Conservation (phyloP, 2,888 invertebrate species). For the Dicyrtomina minuta region DNA sequence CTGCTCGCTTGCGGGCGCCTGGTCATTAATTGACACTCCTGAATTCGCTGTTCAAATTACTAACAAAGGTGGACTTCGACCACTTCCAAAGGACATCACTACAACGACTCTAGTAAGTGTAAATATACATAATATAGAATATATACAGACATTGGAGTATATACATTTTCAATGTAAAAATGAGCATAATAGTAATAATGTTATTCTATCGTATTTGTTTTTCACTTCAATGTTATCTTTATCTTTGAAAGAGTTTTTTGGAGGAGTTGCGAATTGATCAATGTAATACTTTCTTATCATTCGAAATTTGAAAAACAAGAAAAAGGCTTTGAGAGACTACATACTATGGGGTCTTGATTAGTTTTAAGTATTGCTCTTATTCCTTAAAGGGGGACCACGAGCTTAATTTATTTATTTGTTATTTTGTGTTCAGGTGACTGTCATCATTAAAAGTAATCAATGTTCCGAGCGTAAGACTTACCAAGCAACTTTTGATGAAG, state of each 20-base stretch:
- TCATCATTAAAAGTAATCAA: conserved; percentile 52
- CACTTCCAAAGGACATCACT: conserved; percentile 52
- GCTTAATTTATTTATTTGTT: no score
- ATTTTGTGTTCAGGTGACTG: conserved; percentile 53
- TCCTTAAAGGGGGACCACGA: no score
- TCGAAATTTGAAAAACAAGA: no score
- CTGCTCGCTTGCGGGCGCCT: conserved; percentile 52
- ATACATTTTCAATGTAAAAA: neutral
- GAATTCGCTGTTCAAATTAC: conserved; percentile 53
- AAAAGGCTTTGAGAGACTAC: no score
- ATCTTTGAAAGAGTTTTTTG: neutral
- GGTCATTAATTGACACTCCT: conserved; percentile 52
- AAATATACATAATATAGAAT: no score
- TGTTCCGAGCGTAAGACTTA: conserved; percentile 52
- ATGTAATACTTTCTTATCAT: no score
- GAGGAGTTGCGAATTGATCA: no score
- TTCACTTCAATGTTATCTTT: neutral
- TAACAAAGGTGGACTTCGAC: conserved; percentile 51
- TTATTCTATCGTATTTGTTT: neutral
- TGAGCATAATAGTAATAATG: neutral
- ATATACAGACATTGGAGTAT: no score
- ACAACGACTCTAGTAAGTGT: conserved; percentile 51
- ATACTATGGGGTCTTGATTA: no score
- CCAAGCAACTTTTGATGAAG: conserved; percentile 52
- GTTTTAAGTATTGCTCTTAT: no score